Base-by-base conservation (phyloP, 2,888 invertebrate genomes). In the Lepidochrysops patricia region DNA sequence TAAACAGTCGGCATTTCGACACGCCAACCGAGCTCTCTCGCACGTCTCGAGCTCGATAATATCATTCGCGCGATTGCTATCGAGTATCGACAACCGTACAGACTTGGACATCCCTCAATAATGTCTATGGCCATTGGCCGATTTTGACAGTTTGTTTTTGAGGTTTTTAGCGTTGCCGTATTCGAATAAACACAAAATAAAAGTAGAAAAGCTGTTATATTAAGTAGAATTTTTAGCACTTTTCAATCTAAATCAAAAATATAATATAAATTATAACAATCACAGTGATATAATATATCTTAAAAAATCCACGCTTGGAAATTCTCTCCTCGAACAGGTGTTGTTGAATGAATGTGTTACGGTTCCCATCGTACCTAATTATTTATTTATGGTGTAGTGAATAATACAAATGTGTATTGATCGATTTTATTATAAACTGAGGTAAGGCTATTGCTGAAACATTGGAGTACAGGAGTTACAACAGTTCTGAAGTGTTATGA, bases 301-400 rank as follows among this genome's bases (percentile, higher is more conserved):
- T 15, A 34, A 23, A 43, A 19, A 27, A n/a, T 19, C 35, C 9
- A 12, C 26, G 89, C 92, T 91, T 91, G 93, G 93, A 94, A 93
- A 92, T 91, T 91, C 85, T 84, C 84, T 70, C 71, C 89, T 89
- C 85, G 91, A 94, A 94, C 94, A 94, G 94, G 94, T 94, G 94
- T 94, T 93, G 92, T 91, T 91, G 91, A 92, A 92, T 90, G 91
- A 91, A 91, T 88, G 91, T 86, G 82, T 79, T 75, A 78, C 70
- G 70, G 85, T 89, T 89, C 88, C 84, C 87, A 86, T 78, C 79
- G 79, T 83, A n/a, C n/a, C n/a, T n/a, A 82, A 86, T 82, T 83
- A 85, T 71, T 72, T 72, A 84, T 84, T 78, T 84, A 80, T 79
- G 77, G 80, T 84, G 81, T 78, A 75, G 85, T 86, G 83, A 82